phyloP scores from a whole-genome alignment of 2,888 invertebrate genomes.

The Thera obeliscata region DNA sequence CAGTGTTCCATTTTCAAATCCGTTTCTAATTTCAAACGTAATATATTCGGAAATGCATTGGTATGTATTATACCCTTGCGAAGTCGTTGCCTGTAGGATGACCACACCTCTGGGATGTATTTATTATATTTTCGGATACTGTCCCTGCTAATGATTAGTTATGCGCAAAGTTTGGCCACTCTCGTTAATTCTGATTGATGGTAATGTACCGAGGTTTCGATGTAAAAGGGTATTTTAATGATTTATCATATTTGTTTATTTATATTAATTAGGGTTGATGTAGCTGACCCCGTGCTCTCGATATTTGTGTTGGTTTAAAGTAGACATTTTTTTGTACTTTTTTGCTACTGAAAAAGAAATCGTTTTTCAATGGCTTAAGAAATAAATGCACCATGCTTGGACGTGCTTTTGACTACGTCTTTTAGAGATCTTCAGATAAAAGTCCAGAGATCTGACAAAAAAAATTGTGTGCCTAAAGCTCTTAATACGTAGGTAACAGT shows the following conservation, averaged over 20 bases:
- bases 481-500: too few species aligned
- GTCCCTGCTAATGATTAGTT: slow-evolving; percentile 54
- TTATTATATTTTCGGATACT: slow-evolving; percentile 48
- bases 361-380: neutral
- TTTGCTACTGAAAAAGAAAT: neutral
- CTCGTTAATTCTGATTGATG: slow-evolving; percentile 56
- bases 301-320: neutral
- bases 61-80: slow-evolving; percentile 18
- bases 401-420: neutral
- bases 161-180: slow-evolving; percentile 49
- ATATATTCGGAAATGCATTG: slow-evolving; percentile 22
- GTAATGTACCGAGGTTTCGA: slow-evolving; percentile 31
- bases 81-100: slow-evolving; percentile 19
- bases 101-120: slow-evolving; percentile 47
- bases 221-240: slow-evolving; percentile 31
- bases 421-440: neutral
- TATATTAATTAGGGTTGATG: slow-evolving; percentile 24
- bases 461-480: too few species aligned
- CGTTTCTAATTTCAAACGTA: slow-evolving; percentile 17
- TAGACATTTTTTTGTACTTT: neutral
- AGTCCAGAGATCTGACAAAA: too few species aligned
- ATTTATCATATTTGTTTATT: slow-evolving; percentile 30
- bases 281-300: slow-evolving; percentile 8
- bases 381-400: neutral
- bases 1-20: neutral